Evolutionary conservation across 2,113 vertebrate species (phyloP).

Genomic region (Clarias batrachus): DNA sequence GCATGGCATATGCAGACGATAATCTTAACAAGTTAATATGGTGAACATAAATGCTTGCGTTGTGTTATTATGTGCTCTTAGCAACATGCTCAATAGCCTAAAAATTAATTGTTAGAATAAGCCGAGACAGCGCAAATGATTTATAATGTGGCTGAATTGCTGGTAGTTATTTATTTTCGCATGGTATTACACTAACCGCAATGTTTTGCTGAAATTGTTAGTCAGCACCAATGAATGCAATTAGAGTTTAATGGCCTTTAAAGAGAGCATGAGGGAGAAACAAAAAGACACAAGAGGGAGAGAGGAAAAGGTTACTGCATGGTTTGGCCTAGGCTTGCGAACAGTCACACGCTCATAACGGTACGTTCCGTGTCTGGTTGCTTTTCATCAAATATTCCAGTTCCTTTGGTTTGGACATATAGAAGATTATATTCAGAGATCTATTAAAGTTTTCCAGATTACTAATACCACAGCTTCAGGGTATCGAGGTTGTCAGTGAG

Average conservation of each 20-base stretch:
- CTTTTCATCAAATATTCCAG: conserved; percentile 17
- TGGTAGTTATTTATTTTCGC: conserved; percentile 65
- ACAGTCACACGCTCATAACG: not conserved
- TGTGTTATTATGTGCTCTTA: conserved; percentile 61
- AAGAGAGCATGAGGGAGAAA: conserved; percentile 51
- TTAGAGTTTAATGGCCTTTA: conserved; percentile 66
- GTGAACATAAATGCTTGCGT: conserved; percentile 59
- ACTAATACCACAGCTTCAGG: not conserved
- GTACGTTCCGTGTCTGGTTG: not conserved
- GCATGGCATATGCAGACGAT: conserved; percentile 54
- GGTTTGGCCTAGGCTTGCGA: conserved; percentile 12
- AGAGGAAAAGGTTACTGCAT: conserved; percentile 33
- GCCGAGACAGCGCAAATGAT: conserved; percentile 63
- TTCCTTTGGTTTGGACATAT: not conserved
- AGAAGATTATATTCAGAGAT: not conserved
- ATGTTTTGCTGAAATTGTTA: conserved; percentile 60
- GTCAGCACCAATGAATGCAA: conserved; percentile 65
- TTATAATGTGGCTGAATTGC: conserved; percentile 62
- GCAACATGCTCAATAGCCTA: conserved; percentile 60
- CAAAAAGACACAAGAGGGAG: conserved; percentile 33
- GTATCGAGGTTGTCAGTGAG: not conserved
- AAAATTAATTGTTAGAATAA: conserved; percentile 66
- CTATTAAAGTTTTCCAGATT: conserved; percentile 14
- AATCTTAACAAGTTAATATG: conserved; percentile 62
- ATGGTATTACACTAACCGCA: conserved; percentile 58